These are phyloP conservation scores for Rhopalosiphum padi DNA, from an alignment of 1,140 invertebrate species.

Conservation along the genomic window DNA sequence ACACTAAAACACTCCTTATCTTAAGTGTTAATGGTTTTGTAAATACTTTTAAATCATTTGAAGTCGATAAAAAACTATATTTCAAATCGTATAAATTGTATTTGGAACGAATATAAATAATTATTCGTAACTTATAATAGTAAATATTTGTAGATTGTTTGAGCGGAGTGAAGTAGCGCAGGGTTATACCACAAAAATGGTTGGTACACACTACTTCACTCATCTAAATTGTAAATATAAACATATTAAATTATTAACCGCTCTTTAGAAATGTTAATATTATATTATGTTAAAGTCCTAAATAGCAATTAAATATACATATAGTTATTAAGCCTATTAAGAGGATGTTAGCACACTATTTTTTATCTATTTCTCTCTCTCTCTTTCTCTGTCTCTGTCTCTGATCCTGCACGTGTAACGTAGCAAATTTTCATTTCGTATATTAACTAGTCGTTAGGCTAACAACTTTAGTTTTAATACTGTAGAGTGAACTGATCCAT, in stretches of 20 bases:
- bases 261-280: not conserved
- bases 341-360: not conserved
- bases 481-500: too few relatives aligned
- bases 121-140: not conserved
- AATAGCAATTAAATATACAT: not conserved
- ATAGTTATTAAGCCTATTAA: not conserved
- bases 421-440: not conserved
- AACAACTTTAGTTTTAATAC: too few relatives aligned
- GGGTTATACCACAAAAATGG: not conserved
- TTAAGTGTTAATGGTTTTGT: not conserved
- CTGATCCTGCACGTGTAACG: too few relatives aligned
- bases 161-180: not conserved
- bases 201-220: not conserved
- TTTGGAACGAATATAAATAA: not conserved
- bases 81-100: not conserved
- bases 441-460: not conserved
- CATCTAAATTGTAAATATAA: not conserved
- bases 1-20: not conserved
- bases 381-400: too few relatives aligned
- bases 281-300: not conserved
- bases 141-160: not conserved
- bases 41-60: too few relatives aligned
- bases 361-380: not conserved
- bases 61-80: not conserved
- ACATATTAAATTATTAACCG: not conserved